Percentiles rank a stretch among this genome's conserved stretches.
Conservation (phyloP, 1,140 invertebrate species). For the Heliconius himera region DNA sequence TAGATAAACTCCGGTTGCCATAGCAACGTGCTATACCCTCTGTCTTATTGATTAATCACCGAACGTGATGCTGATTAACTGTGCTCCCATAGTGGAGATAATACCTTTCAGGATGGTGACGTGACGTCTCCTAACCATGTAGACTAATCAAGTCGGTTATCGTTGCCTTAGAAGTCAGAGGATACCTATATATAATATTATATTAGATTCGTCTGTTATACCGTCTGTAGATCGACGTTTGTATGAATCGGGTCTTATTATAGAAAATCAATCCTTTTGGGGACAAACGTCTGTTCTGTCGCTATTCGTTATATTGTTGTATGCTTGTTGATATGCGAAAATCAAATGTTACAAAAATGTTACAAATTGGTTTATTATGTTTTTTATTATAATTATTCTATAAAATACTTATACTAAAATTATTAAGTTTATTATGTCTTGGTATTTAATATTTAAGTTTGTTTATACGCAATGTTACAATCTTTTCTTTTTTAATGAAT, state of each 20-base stretch:
- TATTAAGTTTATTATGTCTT: too few relatives aligned
- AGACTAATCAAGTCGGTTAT: background rate
- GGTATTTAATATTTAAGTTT: too few relatives aligned
- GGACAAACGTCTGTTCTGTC: background rate
- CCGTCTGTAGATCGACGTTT: background rate
- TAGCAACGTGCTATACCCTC: conserved; percentile 31
- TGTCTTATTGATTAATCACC: conserved; percentile 42
- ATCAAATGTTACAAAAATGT: background rate
- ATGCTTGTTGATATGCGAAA: background rate
- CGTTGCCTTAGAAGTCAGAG: background rate
- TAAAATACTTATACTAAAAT: too few relatives aligned
- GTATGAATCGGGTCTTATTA: background rate
- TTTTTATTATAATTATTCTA: too few relatives aligned
- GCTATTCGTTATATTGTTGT: background rate
- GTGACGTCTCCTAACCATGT: background rate
- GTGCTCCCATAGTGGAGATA: conserved; percentile 1
- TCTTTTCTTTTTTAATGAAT: too few relatives aligned
- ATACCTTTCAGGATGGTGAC: conserved; percentile 1
- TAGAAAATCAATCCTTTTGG: background rate
- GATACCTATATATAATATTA: background rate
- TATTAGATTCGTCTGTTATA: background rate
- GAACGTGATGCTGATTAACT: conserved; percentile 39
- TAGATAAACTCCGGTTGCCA: conserved; percentile 30
- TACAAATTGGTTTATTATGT: too few relatives aligned
- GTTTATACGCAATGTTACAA: too few relatives aligned